Percentiles rank a stretch among this genome's conserved stretches.
Conservation (phyloP, 2,797 vertebrate genomes). For the Cercopithecus diana region DNA sequence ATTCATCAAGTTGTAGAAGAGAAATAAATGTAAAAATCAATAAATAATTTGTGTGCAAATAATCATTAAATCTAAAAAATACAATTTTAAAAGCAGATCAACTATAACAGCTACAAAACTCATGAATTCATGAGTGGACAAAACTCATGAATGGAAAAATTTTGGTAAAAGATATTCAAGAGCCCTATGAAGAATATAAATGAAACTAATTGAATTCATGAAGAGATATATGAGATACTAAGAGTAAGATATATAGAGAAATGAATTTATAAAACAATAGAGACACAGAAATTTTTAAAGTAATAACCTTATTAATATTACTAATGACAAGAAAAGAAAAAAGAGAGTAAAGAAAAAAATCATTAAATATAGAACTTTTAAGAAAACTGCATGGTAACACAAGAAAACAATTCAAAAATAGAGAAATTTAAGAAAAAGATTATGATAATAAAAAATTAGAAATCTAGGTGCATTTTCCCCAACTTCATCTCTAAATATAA, state of each 20-base stretch:
- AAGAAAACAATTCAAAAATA: no score
- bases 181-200: neutral
- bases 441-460: neutral
- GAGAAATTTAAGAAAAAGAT: neutral
- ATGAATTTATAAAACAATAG: neutral
- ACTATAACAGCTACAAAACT: neutral
- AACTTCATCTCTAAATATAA: neutral
- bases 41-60: neutral
- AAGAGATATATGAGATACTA: neutral
- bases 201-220: neutral
- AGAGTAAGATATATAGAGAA: neutral
- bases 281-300: neutral
- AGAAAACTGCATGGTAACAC: no score
- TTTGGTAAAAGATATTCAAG: neutral
- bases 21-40: neutral
- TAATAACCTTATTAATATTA: neutral
- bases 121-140: neutral
- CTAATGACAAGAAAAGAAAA: neutral
- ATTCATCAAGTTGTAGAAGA: neutral
- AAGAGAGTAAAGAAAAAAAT: neutral
- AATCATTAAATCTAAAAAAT: neutral
- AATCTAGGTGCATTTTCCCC: neutral
- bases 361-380: no score
- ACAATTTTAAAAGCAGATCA: neutral
- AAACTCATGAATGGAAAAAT: neutral